Base-by-base conservation (phyloP, 64 coral and sea anemone species). In the Pachyseris speciosa region DNA sequence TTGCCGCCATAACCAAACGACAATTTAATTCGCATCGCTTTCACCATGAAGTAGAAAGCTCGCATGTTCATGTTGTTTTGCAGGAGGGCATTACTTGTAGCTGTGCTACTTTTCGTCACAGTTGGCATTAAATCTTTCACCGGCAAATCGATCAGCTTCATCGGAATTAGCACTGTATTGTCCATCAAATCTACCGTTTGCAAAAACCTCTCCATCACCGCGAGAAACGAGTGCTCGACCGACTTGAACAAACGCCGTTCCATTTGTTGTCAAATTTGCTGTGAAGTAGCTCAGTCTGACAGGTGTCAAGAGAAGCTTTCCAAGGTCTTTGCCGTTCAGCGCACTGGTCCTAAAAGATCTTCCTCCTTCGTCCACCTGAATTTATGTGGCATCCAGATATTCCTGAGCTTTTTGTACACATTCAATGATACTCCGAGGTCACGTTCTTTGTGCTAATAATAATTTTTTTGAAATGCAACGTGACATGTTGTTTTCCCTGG, bases 31-130 rank as follows among this genome's bases (percentile, higher is more conserved):
- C 51, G 17, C 53, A 81, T 25, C 34, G 77, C 77, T n/a, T 81
- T 81, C 3, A 81, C 77, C 77, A 81, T 81, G 51, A 81, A 81
- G 40, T 81, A 81, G 53, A 81, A 81, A 3, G 77, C 77, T 63
- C 77, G 19, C 77, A 81, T 81, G 36, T 81, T 81, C 77, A 61
- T 81, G 53, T 61, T 81, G 53, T 81, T 81, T 63, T 81, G 77
- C 9, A 81, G 53, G 13, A 61, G 41, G 0, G 77, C 57, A 58
- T 81, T 33, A 17, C 16, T 6, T 9, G 51, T n/a, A 25, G 32
- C 20, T n/a, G n/a, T 26, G 22, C 27, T 27, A 39, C 20, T 36
- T 71, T 71, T 81, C 77, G 77, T n/a, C n/a, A n/a, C 20, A 19
- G 77, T 51, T 34, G 77, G 77, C 52, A 81, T 81, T 3, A 81